Conservation (phyloP, 1,140 invertebrate genomes). For the Oryzaephilus surinamensis region DNA sequence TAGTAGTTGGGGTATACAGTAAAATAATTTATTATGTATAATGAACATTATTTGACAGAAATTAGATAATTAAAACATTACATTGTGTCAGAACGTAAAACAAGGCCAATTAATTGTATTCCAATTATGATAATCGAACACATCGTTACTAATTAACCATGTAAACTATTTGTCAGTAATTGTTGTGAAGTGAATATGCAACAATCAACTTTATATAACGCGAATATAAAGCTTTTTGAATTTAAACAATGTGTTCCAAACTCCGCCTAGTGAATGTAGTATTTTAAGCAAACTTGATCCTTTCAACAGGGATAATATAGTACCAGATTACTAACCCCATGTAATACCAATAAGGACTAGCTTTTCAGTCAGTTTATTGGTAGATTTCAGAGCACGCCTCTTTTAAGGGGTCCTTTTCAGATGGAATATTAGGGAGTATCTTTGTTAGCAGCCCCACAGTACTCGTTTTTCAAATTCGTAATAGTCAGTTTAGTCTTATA, state of each 20-base stretch:
- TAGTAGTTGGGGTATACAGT: too few species aligned
- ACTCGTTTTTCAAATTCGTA: constrained; percentile 30
- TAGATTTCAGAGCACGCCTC: constrained; percentile 22
- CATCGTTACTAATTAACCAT: constrained; percentile 35
- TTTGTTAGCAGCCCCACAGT: constrained; percentile 24
- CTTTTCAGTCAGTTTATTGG: constrained; percentile 26
- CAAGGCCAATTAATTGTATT: constrained; percentile 33
- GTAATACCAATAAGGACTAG: constrained; percentile 14
- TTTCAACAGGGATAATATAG: too few species aligned
- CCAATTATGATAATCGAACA: constrained; percentile 36
- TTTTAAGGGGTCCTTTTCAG: constrained; percentile 28
- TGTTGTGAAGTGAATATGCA: constrained; percentile 17
- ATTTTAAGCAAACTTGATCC: constrained; percentile 2
- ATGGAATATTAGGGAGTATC: constrained; percentile 36
- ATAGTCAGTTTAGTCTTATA: constrained; percentile 30
- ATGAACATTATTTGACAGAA: too few species aligned
- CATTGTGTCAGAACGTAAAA: constrained; percentile 16
- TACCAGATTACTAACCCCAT: too few species aligned
- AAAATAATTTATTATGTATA: too few species aligned
- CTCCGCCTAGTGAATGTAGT: constrained; percentile 10
- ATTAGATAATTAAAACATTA: constrained; percentile 25
- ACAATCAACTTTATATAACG: constrained; percentile 6
- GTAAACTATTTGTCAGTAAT: constrained; percentile 32
- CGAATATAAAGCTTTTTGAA: constrained; percentile 14
- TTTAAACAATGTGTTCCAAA: constrained; percentile 11